Evolutionary conservation across 2,113 vertebrate species (phyloP).

Genomic region (Castor canadensis): DNA sequence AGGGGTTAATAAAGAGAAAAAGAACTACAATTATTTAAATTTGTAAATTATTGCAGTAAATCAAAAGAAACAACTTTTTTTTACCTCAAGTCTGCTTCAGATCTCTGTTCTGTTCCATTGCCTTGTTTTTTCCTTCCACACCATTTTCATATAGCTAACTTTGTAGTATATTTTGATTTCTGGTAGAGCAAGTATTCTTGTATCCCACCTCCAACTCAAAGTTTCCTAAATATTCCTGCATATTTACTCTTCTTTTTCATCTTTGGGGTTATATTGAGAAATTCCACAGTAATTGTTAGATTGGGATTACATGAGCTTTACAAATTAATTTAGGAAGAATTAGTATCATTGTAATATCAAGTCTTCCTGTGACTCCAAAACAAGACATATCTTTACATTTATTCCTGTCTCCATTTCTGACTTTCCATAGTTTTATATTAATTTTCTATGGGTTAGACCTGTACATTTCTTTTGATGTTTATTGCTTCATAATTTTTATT

Average conservation of each 20-base stretch:
- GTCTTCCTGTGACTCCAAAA: background rate
- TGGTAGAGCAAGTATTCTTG: background rate
- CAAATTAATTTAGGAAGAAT: slow-evolving; percentile 6
- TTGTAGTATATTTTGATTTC: background rate
- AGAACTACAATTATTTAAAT: background rate
- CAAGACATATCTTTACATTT: background rate
- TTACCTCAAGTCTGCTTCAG: background rate
- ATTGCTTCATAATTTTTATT: background rate
- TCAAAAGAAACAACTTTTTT: background rate
- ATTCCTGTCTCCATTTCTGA: background rate
- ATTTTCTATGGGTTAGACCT: background rate
- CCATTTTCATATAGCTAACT: background rate
- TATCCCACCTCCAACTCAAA: background rate
- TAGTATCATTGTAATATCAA: background rate
- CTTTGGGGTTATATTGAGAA: background rate
- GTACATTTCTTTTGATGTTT: background rate
- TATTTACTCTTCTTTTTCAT: slow-evolving; percentile 18
- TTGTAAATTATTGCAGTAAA: background rate
- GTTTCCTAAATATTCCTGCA: background rate
- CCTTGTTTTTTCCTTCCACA: background rate
- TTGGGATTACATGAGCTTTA: background rate
- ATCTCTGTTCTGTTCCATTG: background rate
- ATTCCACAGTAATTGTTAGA: background rate
- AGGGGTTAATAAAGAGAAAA: background rate
- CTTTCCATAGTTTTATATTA: background rate